Base-by-base conservation (phyloP, 2,888 invertebrate species). In the Tyria jacobaeae region DNA sequence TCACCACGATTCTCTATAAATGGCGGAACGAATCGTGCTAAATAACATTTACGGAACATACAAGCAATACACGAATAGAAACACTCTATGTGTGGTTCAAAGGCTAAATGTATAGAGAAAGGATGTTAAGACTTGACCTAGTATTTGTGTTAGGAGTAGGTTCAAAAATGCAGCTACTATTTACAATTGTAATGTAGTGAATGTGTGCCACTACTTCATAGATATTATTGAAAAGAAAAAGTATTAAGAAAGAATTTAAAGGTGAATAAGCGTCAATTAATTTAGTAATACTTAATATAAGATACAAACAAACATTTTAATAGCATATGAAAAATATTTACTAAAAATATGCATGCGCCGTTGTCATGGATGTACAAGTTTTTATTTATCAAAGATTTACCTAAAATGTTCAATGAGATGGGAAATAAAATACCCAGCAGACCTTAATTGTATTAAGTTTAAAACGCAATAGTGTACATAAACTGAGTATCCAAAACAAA, bases 1-100 rank as follows among this genome's bases (percentile, higher is more conserved):
- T 76, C 66, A 66, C 59, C 52, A 70, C 56, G 59, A 64, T 55
- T 57, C 60, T 59, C 49, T 15, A 35, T 67, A 76, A 73, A 73
- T 14, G 49, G 61, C 41, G 50, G 51, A 63, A 64, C 74, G 35
- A 73, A 73, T 58, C 34, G 44, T 44, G 57, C 57, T 60, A 66
- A 65, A 63, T 50, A 49, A 57, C 60, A 25, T 37, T 57, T 27
- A 60, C 55, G 68, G 58, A 60, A 51, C 54, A 54, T 24, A 39
- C 53, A n/a, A 44, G 24, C 58, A 54, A 39, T 65, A 65, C 54
- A 44, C 37, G 47, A 21, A 64, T 51, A 67, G 50, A 56, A 57
- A 14, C 53, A 48, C 57, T 57, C 12, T 44, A 51, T 15, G 35
- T 37, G 1, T 21, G 10, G 57, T 61, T 39, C 37, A 57, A 52